A percentile compares a stretch with the other conserved stretches of the same genome.
phyloP scores from a whole-genome alignment of 1,140 invertebrate species.

The Scaptodrosophila lebanonensis region DNA sequence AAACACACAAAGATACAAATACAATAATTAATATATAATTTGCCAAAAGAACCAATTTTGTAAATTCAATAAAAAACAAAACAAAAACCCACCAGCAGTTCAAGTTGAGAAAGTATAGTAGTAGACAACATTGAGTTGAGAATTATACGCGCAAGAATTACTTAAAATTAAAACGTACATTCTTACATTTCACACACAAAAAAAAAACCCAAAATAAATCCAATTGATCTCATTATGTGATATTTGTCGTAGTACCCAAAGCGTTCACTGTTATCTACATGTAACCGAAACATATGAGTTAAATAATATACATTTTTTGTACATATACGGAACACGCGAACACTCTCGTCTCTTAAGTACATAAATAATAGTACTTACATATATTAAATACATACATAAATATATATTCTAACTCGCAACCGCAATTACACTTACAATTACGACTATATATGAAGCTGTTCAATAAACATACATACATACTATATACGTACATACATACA shows the following conservation, averaged over 20 bases:
- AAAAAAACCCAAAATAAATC: conserved; percentile 61
- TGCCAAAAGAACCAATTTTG: conserved; percentile 20
- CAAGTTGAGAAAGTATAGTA: too few species aligned
- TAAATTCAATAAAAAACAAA: conserved; percentile 13
- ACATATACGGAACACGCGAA: too few species aligned
- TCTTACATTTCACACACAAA: conserved; percentile 1
- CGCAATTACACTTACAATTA: too few species aligned
- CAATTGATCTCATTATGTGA: conserved; percentile 75
- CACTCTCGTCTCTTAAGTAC: too few species aligned
- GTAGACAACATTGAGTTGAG: too few species aligned
- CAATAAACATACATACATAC: too few species aligned
- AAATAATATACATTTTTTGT: conserved; percentile 41
- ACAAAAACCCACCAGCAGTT: conserved; percentile 1
- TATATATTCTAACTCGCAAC: too few species aligned
- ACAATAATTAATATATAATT: conserved; percentile 10
- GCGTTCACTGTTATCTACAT: conserved; percentile 67
- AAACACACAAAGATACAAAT: conserved; percentile 25
- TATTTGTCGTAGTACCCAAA: conserved; percentile 74
- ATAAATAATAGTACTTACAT: too few species aligned
- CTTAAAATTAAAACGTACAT: conserved; percentile 3
- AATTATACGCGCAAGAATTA: too few species aligned
- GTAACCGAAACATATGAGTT: conserved; percentile 52
- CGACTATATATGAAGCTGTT: too few species aligned
- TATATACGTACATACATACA: too few species aligned
- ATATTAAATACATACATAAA: too few species aligned